Base-by-base conservation (phyloP, 2,888 invertebrate species). In the Poecilobothrus nobilitatus region DNA sequence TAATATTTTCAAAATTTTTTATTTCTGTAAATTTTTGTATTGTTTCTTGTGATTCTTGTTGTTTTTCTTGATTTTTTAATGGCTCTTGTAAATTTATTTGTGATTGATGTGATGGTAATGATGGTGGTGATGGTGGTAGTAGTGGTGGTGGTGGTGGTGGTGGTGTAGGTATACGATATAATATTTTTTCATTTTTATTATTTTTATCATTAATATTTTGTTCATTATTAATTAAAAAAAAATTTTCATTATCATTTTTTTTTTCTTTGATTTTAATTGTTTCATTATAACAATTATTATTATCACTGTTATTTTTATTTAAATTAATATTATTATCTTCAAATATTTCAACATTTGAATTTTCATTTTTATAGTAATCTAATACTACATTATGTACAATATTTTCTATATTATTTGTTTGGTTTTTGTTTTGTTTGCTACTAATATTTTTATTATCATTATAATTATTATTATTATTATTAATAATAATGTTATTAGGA, bases 1-100 rank as follows among this genome's bases (percentile, higher is more conserved):
- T 53, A 3, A 12, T 53, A 18, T 53, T 53, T 18, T 53, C n/a
- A 53, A 18, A 53, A 68, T 71, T 71, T 62, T 66, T 69, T 70
- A 69, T 68, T 34, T 68, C 67, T 64, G 69, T 21, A 33, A 44
- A 22, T 66, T 37, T 37, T 34, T 22, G 22, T 33, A 41, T 22
- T 69, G 22, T 27, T 63, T 68, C 10, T 65, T 62, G 41, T 67
- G 69, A n/a, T 61, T 21, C 44, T 66, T 61, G n/a, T 22, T 66
- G 53, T 66, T 62, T 33, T 27, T 67, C 12, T 37, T 69, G 68
- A 21, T 37, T 61, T 34, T 34, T 64, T 63, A 41, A 6, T 41
- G 9, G 9, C 5, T 12, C 15, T 3, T 41, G 15, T 18, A 53
- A 18, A 18, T 53, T 1, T 18, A 2, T 6, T 53, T 53, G 53